Evolutionary conservation across 2,113 vertebrate genomes (phyloP), one percentile per base, ranked within the genome.

Genomic region (Cyanoliseus patagonus): DNA sequence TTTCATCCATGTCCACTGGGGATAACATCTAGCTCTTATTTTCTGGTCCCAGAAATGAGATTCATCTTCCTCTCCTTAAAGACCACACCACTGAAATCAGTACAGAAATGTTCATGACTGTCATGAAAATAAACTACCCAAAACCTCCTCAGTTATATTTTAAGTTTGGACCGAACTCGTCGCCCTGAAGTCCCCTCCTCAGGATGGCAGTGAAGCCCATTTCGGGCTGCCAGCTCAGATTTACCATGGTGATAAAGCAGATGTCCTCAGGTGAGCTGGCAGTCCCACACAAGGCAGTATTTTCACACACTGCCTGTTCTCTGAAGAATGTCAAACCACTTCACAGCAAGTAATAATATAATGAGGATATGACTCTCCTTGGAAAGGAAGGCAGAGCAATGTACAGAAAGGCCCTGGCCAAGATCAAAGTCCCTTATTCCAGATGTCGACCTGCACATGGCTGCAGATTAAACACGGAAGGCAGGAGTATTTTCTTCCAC

Each of bases 51-150:
- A 95, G 86, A 92, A 90, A 84, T 37, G 8, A 75, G 66, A 94
- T 86, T 89, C 72, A 94, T 92, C 66, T 91, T 89, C 44, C 46
- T 84, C 59, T 75, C 61, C 77, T 96, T 63, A 81, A 93, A 88
- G 64, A 94, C 78, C 73, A 75, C 24, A 91, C 31, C 51, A 57
- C 69, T 31, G 42, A 94, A 91, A 75, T 72, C 39, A n/a, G 49
- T 46, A 64, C 78, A 62, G 76, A 86, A 67, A 79, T 55, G 24
- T 24, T 72, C 62, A 37, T 51, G n/a, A 8, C 90, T 77, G 77
- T 74, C 35, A 84, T 69, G 86, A 89, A 76, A 96, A 78, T 52
- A 49, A 88, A 82, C 82, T 69, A 76, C 42, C 69, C 27, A 17
- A 83, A 76, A 52, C 11, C 37, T 72, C 17, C 0, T 2, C n/a